A percentile compares a stretch with the other conserved stretches of the same genome.
phyloP scores from a whole-genome alignment of 2,888 invertebrate species.

The Chydorus sphaericus region DNA sequence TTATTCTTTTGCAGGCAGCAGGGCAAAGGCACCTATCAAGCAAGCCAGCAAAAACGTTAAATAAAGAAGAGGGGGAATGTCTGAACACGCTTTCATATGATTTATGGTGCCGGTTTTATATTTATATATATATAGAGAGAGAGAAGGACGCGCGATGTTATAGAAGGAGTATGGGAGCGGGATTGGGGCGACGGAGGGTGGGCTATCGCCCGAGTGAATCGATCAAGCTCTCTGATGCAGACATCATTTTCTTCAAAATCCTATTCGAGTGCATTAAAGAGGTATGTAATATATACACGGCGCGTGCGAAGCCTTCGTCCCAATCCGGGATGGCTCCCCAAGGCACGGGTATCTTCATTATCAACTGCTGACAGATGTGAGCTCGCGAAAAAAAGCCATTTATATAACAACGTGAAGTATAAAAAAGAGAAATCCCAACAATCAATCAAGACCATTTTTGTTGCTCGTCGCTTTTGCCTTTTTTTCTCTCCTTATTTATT shows the following conservation, averaged over 20 bases:
- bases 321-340: too few species aligned
- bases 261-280: neutral
- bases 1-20: neutral
- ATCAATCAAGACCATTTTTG: too few species aligned
- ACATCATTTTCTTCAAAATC: neutral
- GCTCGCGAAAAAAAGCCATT: too few species aligned
- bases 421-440: too few species aligned
- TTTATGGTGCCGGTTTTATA: neutral
- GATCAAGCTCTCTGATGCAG: neutral
- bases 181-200: neutral
- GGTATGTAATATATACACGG: too few species aligned
- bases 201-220: neutral
- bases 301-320: too few species aligned
- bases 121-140: neutral
- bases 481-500: too few species aligned
- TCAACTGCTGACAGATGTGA: slow-evolving; percentile 3
- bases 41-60: neutral
- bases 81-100: neutral
- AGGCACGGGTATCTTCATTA: neutral
- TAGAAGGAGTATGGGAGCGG: neutral
- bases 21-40: neutral
- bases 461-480: too few species aligned
- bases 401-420: too few species aligned
- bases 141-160: neutral
- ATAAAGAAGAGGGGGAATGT: neutral